Evolutionary conservation across 2,888 invertebrate genomes (phyloP), one percentile per base, ranked within the genome.

Genomic region (Eulithis prunata): DNA sequence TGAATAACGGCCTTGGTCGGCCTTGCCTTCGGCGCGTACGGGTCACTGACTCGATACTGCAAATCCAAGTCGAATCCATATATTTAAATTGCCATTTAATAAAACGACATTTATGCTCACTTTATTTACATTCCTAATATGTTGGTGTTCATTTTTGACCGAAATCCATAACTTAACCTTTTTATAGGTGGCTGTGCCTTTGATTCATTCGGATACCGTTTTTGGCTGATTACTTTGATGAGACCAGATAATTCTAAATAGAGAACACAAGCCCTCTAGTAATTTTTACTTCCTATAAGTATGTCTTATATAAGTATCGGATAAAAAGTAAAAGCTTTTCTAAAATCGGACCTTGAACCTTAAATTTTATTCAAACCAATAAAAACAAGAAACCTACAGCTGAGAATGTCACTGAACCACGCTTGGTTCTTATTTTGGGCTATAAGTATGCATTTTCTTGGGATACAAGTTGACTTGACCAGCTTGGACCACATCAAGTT

Each of bases 1-100:
- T 54, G 61, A 51, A 82, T 85, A 86, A 86, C 88, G 88, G 89
- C 92, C 91, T 91, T 90, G 90, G 78, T 71, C 85, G 91, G 87
- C 90, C 91, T 92, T 91, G 91, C 83, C 81, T 76, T 77, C 76
- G 83, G 82, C 79, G 75, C 71, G 73, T 74, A 66, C 71, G 68
- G 86, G 84, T 85, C 85, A 83, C 70, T 78, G 83, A 61, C 67
- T 57, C 45, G 41, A 60, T 8, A 49, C 61, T 51, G 68, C 68
- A 51, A 68, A 68, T 57, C 47, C 52, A 59, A 59, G 38, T 57
- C 54, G 28, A 55, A 61, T 46, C 47, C 43, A 49, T 45, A 14
- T 46, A 57, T 56, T 53, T 49, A 14, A 14, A 53, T 53, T 46
- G 49, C 47, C 54, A 41, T 28, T 57, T 63, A 6, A 6, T 13